Evolutionary conservation across 1,140 invertebrate species (phyloP).

Genomic region (Drosophila serrata): DNA sequence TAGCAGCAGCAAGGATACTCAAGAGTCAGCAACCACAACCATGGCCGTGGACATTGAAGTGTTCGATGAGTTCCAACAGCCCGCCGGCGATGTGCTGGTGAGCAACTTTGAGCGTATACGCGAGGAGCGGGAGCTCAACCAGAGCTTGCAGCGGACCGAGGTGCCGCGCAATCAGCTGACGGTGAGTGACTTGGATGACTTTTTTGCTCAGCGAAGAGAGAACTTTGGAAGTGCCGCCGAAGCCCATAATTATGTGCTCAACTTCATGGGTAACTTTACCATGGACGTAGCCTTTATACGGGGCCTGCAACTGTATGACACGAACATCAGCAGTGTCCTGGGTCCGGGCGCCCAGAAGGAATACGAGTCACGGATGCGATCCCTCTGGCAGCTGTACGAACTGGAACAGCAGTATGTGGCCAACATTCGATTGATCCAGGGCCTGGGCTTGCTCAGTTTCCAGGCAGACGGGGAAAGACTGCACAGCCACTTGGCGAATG

Average conservation of each 20-base stretch:
- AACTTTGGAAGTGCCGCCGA: constrained; percentile 49
- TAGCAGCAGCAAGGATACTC: background rate
- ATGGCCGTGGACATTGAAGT: constrained; percentile 79
- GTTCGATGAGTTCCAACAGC: constrained; percentile 76
- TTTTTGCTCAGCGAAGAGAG: constrained; percentile 59
- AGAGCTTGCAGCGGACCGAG: constrained; percentile 25
- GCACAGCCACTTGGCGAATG: constrained; percentile 42
- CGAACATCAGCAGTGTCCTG: constrained; percentile 58
- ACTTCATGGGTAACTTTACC: constrained; percentile 74
- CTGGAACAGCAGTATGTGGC: constrained; percentile 67
- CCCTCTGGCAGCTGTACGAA: constrained; percentile 74
- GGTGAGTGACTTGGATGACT: constrained; percentile 73
- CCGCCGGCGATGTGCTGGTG: constrained; percentile 67
- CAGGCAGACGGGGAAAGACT: constrained; percentile 36
- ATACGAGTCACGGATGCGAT: constrained; percentile 68
- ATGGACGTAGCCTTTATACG: constrained; percentile 78
- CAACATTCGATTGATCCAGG: constrained; percentile 56
- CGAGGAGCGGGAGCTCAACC: constrained; percentile 65
- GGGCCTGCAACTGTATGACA: constrained; percentile 68
- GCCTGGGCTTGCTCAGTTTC: constrained; percentile 52
- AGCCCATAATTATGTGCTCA: constrained; percentile 55
- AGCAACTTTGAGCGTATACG: constrained; percentile 76
- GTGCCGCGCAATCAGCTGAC: constrained; percentile 70
- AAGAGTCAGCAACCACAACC: constrained; percentile 2
- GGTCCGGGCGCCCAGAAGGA: constrained; percentile 68